Base-by-base conservation (phyloP, 35 echinoderm and acorn worm genomes). In the Apostichopus parvimensis region DNA sequence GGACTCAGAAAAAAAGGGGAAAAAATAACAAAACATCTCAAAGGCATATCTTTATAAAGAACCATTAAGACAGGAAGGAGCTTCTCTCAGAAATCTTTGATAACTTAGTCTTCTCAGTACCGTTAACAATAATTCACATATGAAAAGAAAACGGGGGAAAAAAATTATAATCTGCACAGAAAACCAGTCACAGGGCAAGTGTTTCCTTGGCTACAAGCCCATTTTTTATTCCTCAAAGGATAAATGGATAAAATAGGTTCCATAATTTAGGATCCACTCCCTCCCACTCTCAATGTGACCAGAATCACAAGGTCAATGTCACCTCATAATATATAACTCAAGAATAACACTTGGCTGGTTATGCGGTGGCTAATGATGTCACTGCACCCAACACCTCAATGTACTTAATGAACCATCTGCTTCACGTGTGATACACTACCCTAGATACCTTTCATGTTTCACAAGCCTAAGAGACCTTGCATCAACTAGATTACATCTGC, bases 261-360 rank as follows among this genome's bases (percentile, higher is more conserved):
- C 34, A 45, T 45, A 45, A 45, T 45, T 45, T 45, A 45, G 2
- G 2, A 45, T 45, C 34, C 34, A 45, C 34, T 45, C 34, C 34
- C 2, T 45, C 34, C 18, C 64, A 68, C 18, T 68, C 64, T 18
- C 64, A 68, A 68, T 68, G 64, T 68, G 64, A 68, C 64, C 64
- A 68, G 24, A 80, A 80, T 82, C 79, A 82, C 79, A 82, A 82
- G 79, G 79, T 82, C 79, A 82, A 82, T 54, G 79, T 82, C 55
- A 55, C 79, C 15, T 17, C 24, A 53, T 45, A 2, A 45, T 45
- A 45, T 82, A 18, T 53, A 82, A 82, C 53, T 53, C 79, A 11
- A 54, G 54, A 56, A 54, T 54, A 82, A 82, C 79, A 82, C 55
- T 79, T 56, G n/a, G 34, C 79, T n/a, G n/a, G 34, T 82, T 79